phyloP scores from a whole-genome alignment of 2,113 vertebrate species.

The Triplophysa dalaica region DNA sequence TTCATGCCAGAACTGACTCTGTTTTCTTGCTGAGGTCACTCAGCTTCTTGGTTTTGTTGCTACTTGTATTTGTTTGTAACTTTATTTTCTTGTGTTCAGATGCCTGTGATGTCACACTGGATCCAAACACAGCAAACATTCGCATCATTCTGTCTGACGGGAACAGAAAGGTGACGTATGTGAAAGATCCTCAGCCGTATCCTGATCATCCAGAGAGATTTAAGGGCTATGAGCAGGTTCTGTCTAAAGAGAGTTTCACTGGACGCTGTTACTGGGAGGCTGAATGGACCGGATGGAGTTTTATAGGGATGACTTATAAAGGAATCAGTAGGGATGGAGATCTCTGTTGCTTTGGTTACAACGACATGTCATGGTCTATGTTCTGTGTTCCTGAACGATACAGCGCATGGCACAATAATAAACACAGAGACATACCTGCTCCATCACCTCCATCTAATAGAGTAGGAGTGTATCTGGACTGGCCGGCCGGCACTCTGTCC shows the following conservation, averaged over 20 bases:
- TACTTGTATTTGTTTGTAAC: too few relatives aligned
- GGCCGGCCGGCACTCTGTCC: background rate
- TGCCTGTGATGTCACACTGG: too few relatives aligned
- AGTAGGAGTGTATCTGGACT: background rate
- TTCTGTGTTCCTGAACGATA: conserved; percentile 29
- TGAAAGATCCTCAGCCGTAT: too few relatives aligned
- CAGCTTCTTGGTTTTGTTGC: too few relatives aligned
- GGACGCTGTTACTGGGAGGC: background rate
- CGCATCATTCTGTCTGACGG: too few relatives aligned
- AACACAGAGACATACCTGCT: background rate
- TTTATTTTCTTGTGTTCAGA: too few relatives aligned
- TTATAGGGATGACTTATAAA: conserved; percentile 42
- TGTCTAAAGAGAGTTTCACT: conserved; percentile 2
- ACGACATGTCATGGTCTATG: conserved; percentile 47
- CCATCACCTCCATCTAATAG: background rate
- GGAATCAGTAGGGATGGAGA: conserved; percentile 41
- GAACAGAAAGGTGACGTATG: too few relatives aligned
- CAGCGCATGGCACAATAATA: background rate
- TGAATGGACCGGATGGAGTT: conserved; percentile 38
- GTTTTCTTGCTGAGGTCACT: too few relatives aligned
- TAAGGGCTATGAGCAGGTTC: conserved; percentile 47
- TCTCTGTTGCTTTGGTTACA: conserved; percentile 30
- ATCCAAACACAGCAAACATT: too few relatives aligned
- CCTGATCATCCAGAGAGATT: conserved; percentile 35
- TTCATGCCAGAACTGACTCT: too few relatives aligned